phyloP scores from a whole-genome alignment of 2,113 vertebrate species.

The Phylloscopus trochiloides region DNA sequence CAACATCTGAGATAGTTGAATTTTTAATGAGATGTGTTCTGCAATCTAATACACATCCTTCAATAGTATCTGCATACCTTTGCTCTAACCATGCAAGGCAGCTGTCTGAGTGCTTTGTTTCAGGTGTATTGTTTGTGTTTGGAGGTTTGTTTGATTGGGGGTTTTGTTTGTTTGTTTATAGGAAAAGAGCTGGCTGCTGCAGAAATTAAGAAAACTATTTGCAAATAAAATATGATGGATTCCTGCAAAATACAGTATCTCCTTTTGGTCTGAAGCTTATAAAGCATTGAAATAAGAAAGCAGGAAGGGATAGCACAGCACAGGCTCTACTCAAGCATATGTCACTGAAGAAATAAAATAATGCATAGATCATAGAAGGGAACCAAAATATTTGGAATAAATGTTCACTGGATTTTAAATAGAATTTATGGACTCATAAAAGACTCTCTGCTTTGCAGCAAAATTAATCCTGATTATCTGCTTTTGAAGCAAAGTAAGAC shows the following conservation, averaged over 20 bases:
- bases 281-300: not conserved
- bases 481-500: not conserved
- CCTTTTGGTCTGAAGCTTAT: not conserved
- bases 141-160: not conserved
- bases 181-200: not conserved
- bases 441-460: not conserved
- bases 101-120: not conserved
- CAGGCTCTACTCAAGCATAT: not conserved
- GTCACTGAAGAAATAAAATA: not conserved
- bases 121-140: not conserved
- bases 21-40: not conserved
- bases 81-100: not conserved
- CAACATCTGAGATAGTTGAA: not conserved
- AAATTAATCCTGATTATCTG: slow-evolving; percentile 13
- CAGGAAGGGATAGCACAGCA: not conserved
- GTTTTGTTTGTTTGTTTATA: not conserved
- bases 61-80: not conserved
- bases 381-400: not conserved
- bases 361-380: not conserved
- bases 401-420: not conserved
- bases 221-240: not conserved
- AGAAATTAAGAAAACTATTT: not conserved
- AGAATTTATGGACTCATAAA: not conserved
- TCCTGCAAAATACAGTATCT: not conserved
- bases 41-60: not conserved